A percentile compares a stretch with the other conserved stretches of the same genome.
phyloP scores from a whole-genome alignment of 2,113 vertebrate species.

The Andinoacara biseriatus region DNA sequence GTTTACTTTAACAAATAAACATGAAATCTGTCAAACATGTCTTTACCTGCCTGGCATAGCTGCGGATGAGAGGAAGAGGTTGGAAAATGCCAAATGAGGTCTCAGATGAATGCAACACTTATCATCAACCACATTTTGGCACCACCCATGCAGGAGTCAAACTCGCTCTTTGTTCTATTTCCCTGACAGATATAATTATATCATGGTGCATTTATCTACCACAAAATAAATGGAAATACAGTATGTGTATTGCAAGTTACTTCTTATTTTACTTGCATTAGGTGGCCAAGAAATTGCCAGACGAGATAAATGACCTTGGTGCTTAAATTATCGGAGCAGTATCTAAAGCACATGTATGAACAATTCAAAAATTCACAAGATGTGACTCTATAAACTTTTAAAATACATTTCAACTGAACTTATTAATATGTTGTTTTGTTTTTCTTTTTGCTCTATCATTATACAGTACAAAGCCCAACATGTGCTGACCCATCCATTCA shows the following conservation, averaged over 20 bases:
- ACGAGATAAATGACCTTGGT: not conserved
- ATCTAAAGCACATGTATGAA: too few species aligned
- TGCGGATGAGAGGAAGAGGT: slow-evolving; percentile 12
- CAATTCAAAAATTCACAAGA: too few species aligned
- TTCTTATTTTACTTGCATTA: slow-evolving; percentile 11
- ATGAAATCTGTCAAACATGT: slow-evolving; percentile 44
- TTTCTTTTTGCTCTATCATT: too few species aligned
- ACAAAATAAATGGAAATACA: slow-evolving; percentile 32
- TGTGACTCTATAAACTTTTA: too few species aligned
- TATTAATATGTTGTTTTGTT: too few species aligned
- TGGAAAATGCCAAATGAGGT: slow-evolving; percentile 33
- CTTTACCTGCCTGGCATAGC: slow-evolving; percentile 30
- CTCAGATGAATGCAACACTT: slow-evolving; percentile 37
- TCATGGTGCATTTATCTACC: slow-evolving; percentile 5
- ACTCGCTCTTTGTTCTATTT: slow-evolving; percentile 42
- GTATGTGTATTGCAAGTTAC: not conserved
- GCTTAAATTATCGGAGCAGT: not conserved
- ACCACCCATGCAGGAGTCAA: slow-evolving; percentile 26
- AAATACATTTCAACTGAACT: too few species aligned
- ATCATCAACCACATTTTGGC: slow-evolving; percentile 43
- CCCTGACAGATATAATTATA: slow-evolving; percentile 44
- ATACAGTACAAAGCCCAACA: not conserved
- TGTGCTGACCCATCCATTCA: not conserved
- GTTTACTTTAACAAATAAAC: slow-evolving; percentile 51
- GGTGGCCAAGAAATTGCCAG: not conserved